These are phyloP conservation scores for Psittacula echo DNA, from an alignment of 2,797 vertebrate genomes.

Conservation along the genomic window DNA sequence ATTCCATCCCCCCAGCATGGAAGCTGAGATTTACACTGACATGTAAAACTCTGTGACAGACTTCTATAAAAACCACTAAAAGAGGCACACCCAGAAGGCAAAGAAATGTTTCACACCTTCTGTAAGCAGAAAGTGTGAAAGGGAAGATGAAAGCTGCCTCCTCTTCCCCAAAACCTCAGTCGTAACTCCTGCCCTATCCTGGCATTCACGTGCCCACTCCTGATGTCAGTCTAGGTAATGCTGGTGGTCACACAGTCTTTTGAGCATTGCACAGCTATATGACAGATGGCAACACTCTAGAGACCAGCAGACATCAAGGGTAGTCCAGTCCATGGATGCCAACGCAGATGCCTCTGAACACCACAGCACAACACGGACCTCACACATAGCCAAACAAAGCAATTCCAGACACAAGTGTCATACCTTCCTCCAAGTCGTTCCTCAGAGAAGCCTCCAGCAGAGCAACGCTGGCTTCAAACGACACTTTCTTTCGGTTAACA, in stretches of 20 bases:
- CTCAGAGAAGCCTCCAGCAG: slow-evolving; percentile 93
- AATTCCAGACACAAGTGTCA: background rate
- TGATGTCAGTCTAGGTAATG: background rate
- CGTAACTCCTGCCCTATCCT: background rate
- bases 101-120: slow-evolving; percentile 13
- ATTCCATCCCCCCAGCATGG: background rate
- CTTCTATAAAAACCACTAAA: background rate
- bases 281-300: background rate
- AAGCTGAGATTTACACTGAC: slow-evolving; percentile 20
- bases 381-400: background rate
- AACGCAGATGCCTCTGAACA: background rate
- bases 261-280: background rate
- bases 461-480: slow-evolving; percentile 91
- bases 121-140: background rate
- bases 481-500: slow-evolving; percentile 83
- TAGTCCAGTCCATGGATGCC: background rate
- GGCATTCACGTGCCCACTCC: background rate
- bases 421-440: slow-evolving; percentile 96
- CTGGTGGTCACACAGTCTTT: background rate
- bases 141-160: background rate
- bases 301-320: background rate
- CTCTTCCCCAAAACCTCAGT: background rate
- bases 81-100: slow-evolving; percentile 26
- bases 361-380: background rate
- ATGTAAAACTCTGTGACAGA: background rate